Evolutionary conservation across 92 coral and sea anemone genomes (phyloP).

Genomic region (Phenganax marumi): DNA sequence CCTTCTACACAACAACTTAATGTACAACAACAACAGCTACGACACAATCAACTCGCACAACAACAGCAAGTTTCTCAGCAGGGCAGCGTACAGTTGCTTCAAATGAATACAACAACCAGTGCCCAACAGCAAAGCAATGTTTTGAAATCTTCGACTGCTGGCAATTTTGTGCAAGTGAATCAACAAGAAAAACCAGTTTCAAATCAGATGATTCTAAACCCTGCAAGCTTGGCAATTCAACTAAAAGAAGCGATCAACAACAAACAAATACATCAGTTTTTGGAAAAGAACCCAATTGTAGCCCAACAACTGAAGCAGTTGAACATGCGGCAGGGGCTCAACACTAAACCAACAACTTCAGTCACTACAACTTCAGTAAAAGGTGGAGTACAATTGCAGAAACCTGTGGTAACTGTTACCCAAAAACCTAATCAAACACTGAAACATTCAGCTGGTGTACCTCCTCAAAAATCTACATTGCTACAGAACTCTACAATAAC

Average conservation of each 20-base stretch:
- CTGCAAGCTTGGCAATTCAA: slow-evolving; percentile 14
- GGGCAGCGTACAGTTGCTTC: background rate
- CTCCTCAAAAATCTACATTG: too few relatives aligned
- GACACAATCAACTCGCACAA: slow-evolving; percentile 54
- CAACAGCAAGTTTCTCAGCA: slow-evolving; percentile 52
- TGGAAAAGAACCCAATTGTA: slow-evolving; percentile 38
- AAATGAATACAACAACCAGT: background rate
- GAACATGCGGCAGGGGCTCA: slow-evolving; percentile 10
- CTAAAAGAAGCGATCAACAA: slow-evolving; percentile 7
- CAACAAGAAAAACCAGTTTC: too few relatives aligned
- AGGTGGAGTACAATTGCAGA: background rate
- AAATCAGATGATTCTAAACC: background rate
- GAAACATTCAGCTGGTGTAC: too few relatives aligned
- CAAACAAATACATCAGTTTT: slow-evolving; percentile 32
- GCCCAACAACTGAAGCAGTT: slow-evolving; percentile 38
- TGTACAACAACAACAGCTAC: slow-evolving; percentile 11
- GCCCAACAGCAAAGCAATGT: background rate
- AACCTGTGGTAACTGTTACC: background rate
- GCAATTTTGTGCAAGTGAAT: background rate
- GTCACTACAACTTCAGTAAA: slow-evolving; percentile 9
- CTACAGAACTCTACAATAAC: slow-evolving; percentile 30
- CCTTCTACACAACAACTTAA: slow-evolving; percentile 43
- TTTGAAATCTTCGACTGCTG: background rate
- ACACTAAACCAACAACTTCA: background rate
- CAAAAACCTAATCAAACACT: background rate